Percentiles rank a stretch among this genome's conserved stretches.
These are phyloP conservation scores for Neomorphus geoffroyi DNA, from an alignment of 2,797 vertebrate genomes.

Conservation along the genomic window DNA sequence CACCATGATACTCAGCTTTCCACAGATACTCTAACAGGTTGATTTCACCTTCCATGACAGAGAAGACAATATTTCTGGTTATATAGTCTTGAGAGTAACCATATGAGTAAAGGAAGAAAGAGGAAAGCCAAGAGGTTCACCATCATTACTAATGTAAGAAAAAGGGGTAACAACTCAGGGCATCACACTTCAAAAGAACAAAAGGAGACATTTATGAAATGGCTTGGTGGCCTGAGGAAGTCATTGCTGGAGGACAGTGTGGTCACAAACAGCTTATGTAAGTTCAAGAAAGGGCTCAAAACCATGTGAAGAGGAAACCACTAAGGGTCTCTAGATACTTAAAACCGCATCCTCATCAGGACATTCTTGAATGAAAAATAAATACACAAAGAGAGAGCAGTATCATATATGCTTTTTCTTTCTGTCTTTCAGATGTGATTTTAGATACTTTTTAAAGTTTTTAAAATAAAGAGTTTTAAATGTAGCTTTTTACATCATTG, in stretches of 20 bases:
- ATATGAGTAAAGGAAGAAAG: neutral
- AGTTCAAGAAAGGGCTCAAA: neutral
- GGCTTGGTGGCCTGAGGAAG: neutral
- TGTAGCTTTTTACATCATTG: neutral
- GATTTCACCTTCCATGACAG: neutral
- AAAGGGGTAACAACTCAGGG: neutral
- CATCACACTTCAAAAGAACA: neutral
- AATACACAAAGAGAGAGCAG: neutral
- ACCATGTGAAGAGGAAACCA: neutral
- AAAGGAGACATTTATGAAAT: neutral
- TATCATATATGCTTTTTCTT: neutral
- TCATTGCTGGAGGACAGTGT: neutral
- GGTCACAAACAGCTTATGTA: neutral
- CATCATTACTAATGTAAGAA: neutral
- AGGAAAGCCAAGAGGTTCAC: neutral
- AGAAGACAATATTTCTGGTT: neutral
- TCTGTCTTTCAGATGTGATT: neutral
- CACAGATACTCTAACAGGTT: neutral
- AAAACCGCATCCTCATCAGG: neutral
- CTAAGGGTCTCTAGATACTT: neutral
- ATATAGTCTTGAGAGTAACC: neutral
- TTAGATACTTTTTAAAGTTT: neutral
- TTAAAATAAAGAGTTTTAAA: neutral
- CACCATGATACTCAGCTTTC: neutral
- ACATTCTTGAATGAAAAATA: neutral